Percentiles rank a stretch among this genome's conserved stretches.
These are phyloP conservation scores for Turnix velox DNA, from an alignment of 2,113 vertebrate genomes.

Conservation along the genomic window DNA sequence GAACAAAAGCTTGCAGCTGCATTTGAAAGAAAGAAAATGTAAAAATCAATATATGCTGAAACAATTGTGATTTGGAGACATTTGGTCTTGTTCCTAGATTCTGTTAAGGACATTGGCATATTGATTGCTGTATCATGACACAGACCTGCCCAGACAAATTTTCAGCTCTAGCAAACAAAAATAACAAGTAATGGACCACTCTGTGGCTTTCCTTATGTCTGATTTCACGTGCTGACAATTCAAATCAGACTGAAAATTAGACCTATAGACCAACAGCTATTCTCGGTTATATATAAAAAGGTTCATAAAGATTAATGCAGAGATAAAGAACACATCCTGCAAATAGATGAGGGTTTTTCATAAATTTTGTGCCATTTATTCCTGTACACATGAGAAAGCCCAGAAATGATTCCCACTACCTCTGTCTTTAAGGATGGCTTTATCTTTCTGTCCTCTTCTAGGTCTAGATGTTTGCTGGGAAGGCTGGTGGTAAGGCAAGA, in stretches of 20 bases:
- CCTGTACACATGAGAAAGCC: fast-evolving
- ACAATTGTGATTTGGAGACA: neutral
- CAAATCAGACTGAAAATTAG: neutral
- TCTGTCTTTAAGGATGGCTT: neutral
- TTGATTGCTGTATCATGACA: neutral
- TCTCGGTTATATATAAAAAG: neutral
- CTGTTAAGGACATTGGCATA: neutral
- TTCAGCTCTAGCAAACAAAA: neutral
- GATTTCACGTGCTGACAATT: neutral
- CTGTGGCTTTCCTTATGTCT: neutral
- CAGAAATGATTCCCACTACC: neutral
- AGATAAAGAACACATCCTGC: neutral
- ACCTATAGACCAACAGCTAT: neutral
- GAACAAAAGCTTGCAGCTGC: neutral
- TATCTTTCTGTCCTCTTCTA: neutral
- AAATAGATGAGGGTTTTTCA: neutral
- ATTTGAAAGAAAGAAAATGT: neutral
- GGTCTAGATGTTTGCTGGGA: fast-evolving
- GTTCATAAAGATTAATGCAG: neutral
- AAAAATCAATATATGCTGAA: neutral
- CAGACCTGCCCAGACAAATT: neutral
- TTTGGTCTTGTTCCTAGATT: neutral
- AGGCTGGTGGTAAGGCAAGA: neutral
- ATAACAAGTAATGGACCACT: neutral
- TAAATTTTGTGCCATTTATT: neutral